These are phyloP conservation scores for Globodera ellingtonae DNA, from an alignment of 1,140 invertebrate species.

Conservation along the genomic window DNA sequence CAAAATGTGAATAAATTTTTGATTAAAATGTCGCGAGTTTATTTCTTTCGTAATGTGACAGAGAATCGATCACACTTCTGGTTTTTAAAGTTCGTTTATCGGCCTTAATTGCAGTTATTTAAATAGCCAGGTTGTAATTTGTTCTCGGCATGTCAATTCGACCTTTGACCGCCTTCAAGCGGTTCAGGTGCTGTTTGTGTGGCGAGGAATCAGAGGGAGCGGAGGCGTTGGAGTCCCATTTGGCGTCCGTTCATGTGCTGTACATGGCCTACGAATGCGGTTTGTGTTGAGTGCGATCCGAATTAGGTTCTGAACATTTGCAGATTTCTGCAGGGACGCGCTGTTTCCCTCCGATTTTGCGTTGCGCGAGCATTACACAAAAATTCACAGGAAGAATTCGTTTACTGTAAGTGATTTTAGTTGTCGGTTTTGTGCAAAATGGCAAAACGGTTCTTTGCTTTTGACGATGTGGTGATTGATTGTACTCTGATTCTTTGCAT, in stretches of 20 bases:
- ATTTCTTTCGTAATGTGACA: too few species aligned
- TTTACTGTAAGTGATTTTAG: constrained; percentile 16
- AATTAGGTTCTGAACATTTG: neutral
- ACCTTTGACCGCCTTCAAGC: neutral
- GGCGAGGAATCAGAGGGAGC: neutral
- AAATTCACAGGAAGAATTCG: constrained; percentile 20
- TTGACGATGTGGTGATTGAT: neutral
- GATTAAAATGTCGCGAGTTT: neutral
- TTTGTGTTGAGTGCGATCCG: neutral
- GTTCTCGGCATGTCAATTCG: neutral
- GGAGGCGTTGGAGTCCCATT: constrained; percentile 32
- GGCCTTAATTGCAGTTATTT: too few species aligned
- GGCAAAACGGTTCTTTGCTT: neutral
- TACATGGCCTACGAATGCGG: constrained; percentile 35
- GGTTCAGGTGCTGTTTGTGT: constrained; percentile 25
- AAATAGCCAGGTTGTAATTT: neutral
- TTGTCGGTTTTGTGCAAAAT: too few species aligned
- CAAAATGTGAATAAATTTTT: constrained; percentile 2
- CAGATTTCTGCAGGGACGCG: constrained; percentile 25
- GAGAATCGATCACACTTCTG: too few species aligned
- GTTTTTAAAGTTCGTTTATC: too few species aligned
- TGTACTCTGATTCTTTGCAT: too few species aligned
- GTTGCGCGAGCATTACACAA: constrained; percentile 36
- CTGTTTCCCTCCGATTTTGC: constrained; percentile 40
- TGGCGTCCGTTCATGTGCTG: constrained; percentile 30